Base-by-base conservation (phyloP, 2,113 vertebrate species). In the Dasypus novemcinctus region DNA sequence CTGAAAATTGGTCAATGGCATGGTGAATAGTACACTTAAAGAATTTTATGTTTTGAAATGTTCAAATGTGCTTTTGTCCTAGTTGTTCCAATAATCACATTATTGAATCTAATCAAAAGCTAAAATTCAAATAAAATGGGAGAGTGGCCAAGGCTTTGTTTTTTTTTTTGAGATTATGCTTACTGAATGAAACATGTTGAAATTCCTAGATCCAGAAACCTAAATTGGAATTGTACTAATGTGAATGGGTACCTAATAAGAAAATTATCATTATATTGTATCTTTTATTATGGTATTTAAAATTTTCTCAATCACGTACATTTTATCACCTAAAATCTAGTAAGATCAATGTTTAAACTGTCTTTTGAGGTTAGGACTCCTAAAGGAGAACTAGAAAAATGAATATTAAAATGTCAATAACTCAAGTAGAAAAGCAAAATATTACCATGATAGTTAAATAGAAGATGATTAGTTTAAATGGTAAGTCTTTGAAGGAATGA, bases 381-480 rank as follows among this genome's bases (percentile, higher is more conserved):
- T 46, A 72, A 64, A 81, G 41, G 27, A 74, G 21, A 74, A 69
- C 14, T 75, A 81, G 17, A 41, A 61, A 63, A 74, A 11, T 86
- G 43, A 96, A 87, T 25, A 46, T 68, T 64, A 75, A 93, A 88
- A 68, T 96, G 25, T 66, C 20, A 94, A 6, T 78, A 5, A 75
- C 38, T 64, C 0, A 91, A 57, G n/a, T 46, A 87, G 23, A 49
- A 81, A 96, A 95, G 52, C 75, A 95, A 84, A 90, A 41, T 95
- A 14, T 91, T 46, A 54, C 18, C 36, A 49, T 59, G 15, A 2
- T 81, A 59, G 25, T 36, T 84, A 25, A 76, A 87, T 4, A 92
- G 82, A 74, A 52, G 41, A n/a, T 93, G 49, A 54, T 86, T 95
- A 63, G 78, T 68, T 95, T 94, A 91, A 95, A 92, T 90, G 78